Evolutionary conservation across 2,888 invertebrate species (phyloP), one percentile per base, ranked within the genome.

Genomic region (Altica lythri): DNA sequence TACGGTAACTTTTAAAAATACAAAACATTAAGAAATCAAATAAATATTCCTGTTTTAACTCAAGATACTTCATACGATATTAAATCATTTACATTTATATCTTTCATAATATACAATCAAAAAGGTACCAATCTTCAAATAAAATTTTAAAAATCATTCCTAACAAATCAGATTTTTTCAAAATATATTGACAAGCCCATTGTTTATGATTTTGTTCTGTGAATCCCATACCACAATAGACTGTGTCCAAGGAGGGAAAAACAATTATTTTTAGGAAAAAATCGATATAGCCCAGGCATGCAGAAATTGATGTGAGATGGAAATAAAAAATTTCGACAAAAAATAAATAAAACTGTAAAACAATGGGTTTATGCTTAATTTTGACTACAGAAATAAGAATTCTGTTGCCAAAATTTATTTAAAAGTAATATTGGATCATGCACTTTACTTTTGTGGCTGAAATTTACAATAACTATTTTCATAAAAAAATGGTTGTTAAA

Each of bases 181-280:
- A 32, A 35, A 34, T 54, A n/a, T n/a, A 49, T 47, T 46, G 45
- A 55, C 55, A 54, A 51, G 65, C 67, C 68, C 68, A 68, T 68
- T 68, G 67, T 68, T 54, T 53, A 46, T 37, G 44, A 48, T 43
- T 44, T 49, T 44, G n/a, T 52, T 32, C 46, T 51, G 56, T 60
- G 55, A 58, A 68, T 68, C 68, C 68, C 68, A 67, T 68, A 68
- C 68, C 68, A 68, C 68, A 68, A 57, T 58, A 57, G 45, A 53
- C 30, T 45, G 37, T 52, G 45, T 45, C 32, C 34, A 44, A 30
- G 37, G 19, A 47, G 30, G 43, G 37, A 16, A 30, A 47, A 47
- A 10, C 45, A 52, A 6, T 40, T 12, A n/a, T 32, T 40, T 32
- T 19, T 34, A 35, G 6, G 13, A 12, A 51, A 55, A 34, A 34